Evolutionary conservation across 2,797 vertebrate genomes (phyloP).

Genomic region (Takifugu ocellatus): DNA sequence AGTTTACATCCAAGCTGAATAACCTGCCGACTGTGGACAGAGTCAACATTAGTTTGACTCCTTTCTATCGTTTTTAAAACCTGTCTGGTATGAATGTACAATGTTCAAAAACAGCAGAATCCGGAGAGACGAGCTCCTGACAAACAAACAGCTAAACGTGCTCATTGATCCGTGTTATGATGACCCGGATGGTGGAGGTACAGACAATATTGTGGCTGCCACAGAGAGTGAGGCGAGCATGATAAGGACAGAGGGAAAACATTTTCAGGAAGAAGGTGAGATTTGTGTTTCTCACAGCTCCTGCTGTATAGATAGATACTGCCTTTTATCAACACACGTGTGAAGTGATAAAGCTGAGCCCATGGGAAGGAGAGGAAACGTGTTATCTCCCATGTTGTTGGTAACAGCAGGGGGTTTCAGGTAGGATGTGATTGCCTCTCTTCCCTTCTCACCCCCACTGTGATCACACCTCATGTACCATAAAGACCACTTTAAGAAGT

Average conservation of each 20-base stretch:
- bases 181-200: slow-evolving; percentile 22
- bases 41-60: neutral
- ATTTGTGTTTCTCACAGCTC: slow-evolving; percentile 39
- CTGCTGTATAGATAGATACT: slow-evolving; percentile 62
- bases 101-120: neutral
- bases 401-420: slow-evolving; percentile 35
- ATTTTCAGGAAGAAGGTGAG: slow-evolving; percentile 61
- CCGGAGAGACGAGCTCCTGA: slow-evolving; percentile 7
- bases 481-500: too few relatives aligned
- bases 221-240: slow-evolving; percentile 23
- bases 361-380: slow-evolving; percentile 45
- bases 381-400: slow-evolving; percentile 44
- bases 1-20: slow-evolving; percentile 9
- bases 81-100: neutral
- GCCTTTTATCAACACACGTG: slow-evolving; percentile 54
- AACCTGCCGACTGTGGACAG: neutral
- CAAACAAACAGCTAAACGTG: slow-evolving; percentile 17
- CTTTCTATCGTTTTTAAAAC: neutral
- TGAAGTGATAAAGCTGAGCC: slow-evolving; percentile 42
- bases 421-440: slow-evolving; percentile 41
- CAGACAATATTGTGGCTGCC: slow-evolving; percentile 32
- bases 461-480: too few relatives aligned
- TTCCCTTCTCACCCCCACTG: neutral
- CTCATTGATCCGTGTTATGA: slow-evolving; percentile 18
- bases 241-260: slow-evolving; percentile 58